Base-by-base conservation (phyloP, 2,113 vertebrate species). In the Noturus placidus region DNA sequence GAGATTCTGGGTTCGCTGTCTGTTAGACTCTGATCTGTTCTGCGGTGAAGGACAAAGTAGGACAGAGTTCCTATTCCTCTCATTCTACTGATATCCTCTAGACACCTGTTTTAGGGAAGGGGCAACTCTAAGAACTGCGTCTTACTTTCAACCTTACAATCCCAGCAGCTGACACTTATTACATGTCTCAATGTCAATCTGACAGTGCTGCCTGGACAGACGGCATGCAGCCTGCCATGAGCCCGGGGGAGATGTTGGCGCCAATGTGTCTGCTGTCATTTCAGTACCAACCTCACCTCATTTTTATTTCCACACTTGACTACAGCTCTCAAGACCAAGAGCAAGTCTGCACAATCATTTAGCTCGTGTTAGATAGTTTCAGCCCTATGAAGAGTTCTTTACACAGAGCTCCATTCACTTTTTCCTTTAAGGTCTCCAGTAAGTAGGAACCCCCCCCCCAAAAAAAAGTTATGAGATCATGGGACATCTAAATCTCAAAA, bases 121-220 rank as follows among this genome's bases (percentile, higher is more conserved):
- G 57, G 20, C 33, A 25, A 25, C 54, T 33, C 27, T 33, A 35
- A 67, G 57, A 84, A 63, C 50, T 17, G 30, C 42, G 42, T 52
- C 76, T 61, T 35, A 74, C 77, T 80, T 56, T 78, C 89, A 87
- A 90, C 91, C 88, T 85, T 33, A 65, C 83, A 59, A 88, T 91
- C 88, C 83, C 30, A 89, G 83, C 84, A 87, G 85, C 86, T 89
- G 88, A 78, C 80, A 50, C 63, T 86, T 81, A 84, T 84, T 38
- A 46, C 59, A 70, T 70, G 35, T 82, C 54, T 46, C 74, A 65
- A 63, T 70, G 57, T 86, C 80, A 76, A 52, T 65, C 42, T 70
- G 69, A 78, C 70, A 33, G 67, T 79, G 57, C 76, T n/a, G 85
- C 57, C 70, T 85, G 83, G 72, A 83, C 59, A 25, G 38, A 78